phyloP scores from a whole-genome alignment of 2,113 vertebrate species.

The Gallinago paraguaiae region DNA sequence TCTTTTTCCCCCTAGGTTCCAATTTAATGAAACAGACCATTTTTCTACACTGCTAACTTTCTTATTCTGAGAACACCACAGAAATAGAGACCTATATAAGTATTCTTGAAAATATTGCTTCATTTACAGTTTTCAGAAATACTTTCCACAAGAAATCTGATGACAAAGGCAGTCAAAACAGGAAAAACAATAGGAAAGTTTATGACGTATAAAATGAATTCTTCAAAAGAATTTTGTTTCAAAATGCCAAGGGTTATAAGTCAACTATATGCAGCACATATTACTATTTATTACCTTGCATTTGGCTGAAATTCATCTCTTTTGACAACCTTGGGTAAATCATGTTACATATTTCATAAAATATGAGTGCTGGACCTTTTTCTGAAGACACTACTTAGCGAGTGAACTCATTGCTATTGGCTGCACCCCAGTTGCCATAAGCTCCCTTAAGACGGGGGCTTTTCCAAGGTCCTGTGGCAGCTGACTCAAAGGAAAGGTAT shows the following conservation, averaged over 20 bases:
- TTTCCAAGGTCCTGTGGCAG: conserved; percentile 72
- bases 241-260: conserved; percentile 93
- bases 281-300: conserved; percentile 92
- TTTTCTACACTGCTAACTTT: conserved; percentile 59
- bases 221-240: conserved; percentile 82
- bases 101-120: conserved; percentile 65
- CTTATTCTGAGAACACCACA: neutral
- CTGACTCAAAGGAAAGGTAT: conserved; percentile 78
- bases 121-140: conserved; percentile 70
- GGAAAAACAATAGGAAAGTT: conserved; percentile 77
- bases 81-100: conserved; percentile 47
- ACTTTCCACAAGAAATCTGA: conserved; percentile 52
- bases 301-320: conserved; percentile 93
- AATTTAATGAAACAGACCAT: conserved; percentile 55
- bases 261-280: conserved; percentile 91
- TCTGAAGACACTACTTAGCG: conserved; percentile 74
- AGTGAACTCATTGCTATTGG: conserved; percentile 79
- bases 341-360: conserved; percentile 87
- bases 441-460: conserved; percentile 81
- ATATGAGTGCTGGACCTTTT: conserved; percentile 79
- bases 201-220: conserved; percentile 81
- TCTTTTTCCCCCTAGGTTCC: neutral
- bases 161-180: conserved; percentile 72
- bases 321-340: conserved; percentile 95
- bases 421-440: conserved; percentile 75